A percentile compares a stretch with the other conserved stretches of the same genome.
Evolutionary conservation across 2,113 vertebrate species (phyloP).

Genomic region (Pipra filicauda): DNA sequence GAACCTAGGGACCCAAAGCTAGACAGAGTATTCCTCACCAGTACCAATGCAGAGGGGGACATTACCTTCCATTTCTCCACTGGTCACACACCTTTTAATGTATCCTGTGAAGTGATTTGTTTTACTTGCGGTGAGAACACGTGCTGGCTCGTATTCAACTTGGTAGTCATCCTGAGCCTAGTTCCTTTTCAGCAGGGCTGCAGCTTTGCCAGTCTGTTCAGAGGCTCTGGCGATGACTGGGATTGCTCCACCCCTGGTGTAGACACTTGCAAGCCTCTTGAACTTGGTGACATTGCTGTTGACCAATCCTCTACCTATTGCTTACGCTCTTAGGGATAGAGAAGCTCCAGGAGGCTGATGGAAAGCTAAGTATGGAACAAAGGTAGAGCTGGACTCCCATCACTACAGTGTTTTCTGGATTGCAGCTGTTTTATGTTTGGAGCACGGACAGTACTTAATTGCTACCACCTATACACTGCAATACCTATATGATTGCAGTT

Average conservation of each 20-base stretch:
- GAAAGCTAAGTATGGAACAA: not conserved
- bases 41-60: not conserved
- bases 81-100: not conserved
- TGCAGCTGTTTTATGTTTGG: not conserved
- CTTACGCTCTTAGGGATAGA: not conserved
- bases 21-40: not conserved
- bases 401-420: not conserved
- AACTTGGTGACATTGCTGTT: no score
- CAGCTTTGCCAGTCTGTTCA: not conserved
- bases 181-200: not conserved
- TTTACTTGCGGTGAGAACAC: not conserved
- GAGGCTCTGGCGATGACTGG: not conserved
- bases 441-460: not conserved
- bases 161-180: not conserved
- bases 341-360: not conserved
- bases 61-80: not conserved
- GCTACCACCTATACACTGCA: not conserved
- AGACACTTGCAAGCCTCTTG: not conserved
- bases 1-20: not conserved
- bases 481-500: fast-evolving
- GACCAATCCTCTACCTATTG: not conserved
- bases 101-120: not conserved
- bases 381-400: not conserved
- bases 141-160: not conserved
- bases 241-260: not conserved